phyloP scores from a whole-genome alignment of 1,140 invertebrate species.

The Musca vetustissima region DNA sequence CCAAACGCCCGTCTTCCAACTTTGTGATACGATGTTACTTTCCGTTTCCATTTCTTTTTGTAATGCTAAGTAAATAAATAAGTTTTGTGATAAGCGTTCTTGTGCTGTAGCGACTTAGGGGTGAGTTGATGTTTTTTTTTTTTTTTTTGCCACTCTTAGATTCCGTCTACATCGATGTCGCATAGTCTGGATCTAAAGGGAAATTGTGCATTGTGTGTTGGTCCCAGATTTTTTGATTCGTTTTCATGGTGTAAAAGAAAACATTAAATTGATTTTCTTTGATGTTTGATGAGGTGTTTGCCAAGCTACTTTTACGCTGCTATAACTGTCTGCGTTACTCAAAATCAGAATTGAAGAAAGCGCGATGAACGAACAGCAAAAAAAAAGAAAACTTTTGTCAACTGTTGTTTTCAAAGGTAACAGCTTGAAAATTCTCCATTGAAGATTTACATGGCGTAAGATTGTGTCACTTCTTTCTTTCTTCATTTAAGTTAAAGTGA shows the following conservation, averaged over 20 bases:
- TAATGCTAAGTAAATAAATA: constrained; percentile 19
- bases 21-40: background rate
- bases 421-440: background rate
- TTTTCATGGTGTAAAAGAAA: background rate
- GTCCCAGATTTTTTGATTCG: too few relatives aligned
- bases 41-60: background rate
- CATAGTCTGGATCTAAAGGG: too few relatives aligned
- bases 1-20: background rate
- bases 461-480: background rate
- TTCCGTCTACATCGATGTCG: too few relatives aligned
- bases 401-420: background rate
- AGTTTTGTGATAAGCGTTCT: constrained; percentile 21
- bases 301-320: background rate
- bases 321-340: too few relatives aligned
- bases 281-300: constrained; percentile 23
- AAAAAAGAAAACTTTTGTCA: too few relatives aligned
- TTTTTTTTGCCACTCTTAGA: background rate
- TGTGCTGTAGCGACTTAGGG: background rate
- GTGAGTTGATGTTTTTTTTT: too few relatives aligned
- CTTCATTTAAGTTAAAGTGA: too few relatives aligned
- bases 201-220: too few relatives aligned
- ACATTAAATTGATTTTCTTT: constrained; percentile 22
- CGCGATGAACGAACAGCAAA: too few relatives aligned
- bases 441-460: background rate
- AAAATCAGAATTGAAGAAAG: too few relatives aligned